Base-by-base conservation (phyloP, 35 echinoderm and acorn worm species). In the Ptychodera flava region DNA sequence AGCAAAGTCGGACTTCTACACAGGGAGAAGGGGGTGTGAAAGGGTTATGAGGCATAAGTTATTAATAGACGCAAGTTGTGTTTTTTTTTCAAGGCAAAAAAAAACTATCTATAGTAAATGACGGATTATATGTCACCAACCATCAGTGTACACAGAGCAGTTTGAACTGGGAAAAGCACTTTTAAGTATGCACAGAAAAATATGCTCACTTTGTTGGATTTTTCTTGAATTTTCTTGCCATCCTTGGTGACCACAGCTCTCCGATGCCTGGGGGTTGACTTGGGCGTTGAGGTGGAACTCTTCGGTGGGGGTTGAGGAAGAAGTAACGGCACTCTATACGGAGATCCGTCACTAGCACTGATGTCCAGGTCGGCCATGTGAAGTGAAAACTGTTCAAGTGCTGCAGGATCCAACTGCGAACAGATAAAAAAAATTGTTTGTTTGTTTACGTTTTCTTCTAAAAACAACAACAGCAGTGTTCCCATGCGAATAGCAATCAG, bases 201-300 rank as follows among this genome's bases (percentile, higher is more conserved):
- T n/a, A n/a, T n/a, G n/a, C 37, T 80, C 86, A 99, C 96, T 90
- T 92, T 94, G 52, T 92, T 91, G 31, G 92, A 87, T 76, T 88
- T 94, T 37, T 84, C 52, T 79, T 53, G 82, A 30, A 86, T 27
- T 79, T 53, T 81, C 83, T 83, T 83, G 37, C 88, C 88, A 80
- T 90, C 85, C 76, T 85, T 99, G 31, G 80, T 92, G 14, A 87
- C 78, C 16, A 92, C 88, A 1, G 85, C 85, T 45, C 77, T 86
- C 16, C 78, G 89, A 10, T 86, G 34, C 37, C 77, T 89, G 27
- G 78, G 87, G 34, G 78, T 33, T 79, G 88, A 32, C 53, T 78
- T 77, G 84, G 85, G 15, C 45, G 85, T 10, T 86, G 87, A 22
- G 89, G 92, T 89, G 78, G 77, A 14, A 88, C 34, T 36, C 87